Base-by-base conservation (phyloP, 2,113 vertebrate genomes). In the Brachypteracias leptosomus region DNA sequence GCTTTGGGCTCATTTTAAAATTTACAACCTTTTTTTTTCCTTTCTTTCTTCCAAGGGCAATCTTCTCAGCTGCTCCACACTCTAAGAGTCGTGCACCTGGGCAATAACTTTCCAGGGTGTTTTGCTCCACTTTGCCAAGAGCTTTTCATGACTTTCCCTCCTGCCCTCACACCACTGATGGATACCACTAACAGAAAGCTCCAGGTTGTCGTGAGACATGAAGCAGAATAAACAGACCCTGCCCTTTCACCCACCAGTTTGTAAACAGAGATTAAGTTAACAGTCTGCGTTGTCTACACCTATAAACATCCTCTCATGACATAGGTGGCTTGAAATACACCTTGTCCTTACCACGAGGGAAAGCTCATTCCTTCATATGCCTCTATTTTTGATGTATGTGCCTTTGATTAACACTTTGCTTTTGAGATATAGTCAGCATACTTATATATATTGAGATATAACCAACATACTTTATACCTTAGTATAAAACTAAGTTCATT, bases 181-280 rank as follows among this genome's bases (percentile, higher is more conserved):
- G 33, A 28, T 33, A 55, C 51, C 25, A 82, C 59, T 82, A 95
- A 59, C 36, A 83, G 71, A 92, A 88, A 89, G 20, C 62, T 91
- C 87, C 73, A 70, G 76, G 55, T 71, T 96, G 79, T 87, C 85
- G 70, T 24, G 51, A 96, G 93, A 96, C 42, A 42, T 0, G 33
- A 90, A 96, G 24, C 93, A 95, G 91, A 94, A 92, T 88, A 90
- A 94, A 82, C 88, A 88, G 54, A 11, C 40, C 51, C 73, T 94
- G 75, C 57, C 52, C 73, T 94, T 97, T 96, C 90, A 93, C 90
- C 54, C 73, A 44, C 36, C 59, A 89, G 90, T 96, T 96, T 96
- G 94, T 96, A 96, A 96, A 92, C 81, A 97, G 83, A 93, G 89
- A 95, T 96, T 94, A 95, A 95, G 65, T 89, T 94, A 87, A 83